phyloP scores from a whole-genome alignment of 2,797 vertebrate species.

The Melanotaenia maccullochi region DNA sequence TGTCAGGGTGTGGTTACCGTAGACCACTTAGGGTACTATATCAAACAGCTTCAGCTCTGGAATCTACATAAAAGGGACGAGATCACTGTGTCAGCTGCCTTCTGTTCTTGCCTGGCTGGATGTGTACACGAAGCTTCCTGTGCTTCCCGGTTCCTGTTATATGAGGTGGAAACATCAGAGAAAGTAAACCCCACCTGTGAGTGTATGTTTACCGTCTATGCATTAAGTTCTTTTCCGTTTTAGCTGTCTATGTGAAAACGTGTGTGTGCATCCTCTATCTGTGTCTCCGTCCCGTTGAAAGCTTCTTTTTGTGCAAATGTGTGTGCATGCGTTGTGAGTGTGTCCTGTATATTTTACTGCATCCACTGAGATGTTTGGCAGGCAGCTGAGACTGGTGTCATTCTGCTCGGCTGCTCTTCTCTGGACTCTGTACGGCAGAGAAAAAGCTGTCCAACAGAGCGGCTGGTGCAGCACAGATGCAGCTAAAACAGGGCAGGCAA shows the following conservation, averaged over 20 bases:
- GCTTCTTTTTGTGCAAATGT: slow-evolving; percentile 6
- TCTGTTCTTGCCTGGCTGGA: neutral
- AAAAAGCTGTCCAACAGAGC: slow-evolving; percentile 76
- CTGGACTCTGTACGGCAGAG: slow-evolving; percentile 50
- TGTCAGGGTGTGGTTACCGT: neutral
- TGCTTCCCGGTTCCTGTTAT: slow-evolving; percentile 3
- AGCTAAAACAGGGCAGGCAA: slow-evolving; percentile 68
- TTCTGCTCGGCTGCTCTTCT: slow-evolving; percentile 73
- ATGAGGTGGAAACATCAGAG: slow-evolving; percentile 28
- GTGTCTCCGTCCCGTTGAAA: slow-evolving; percentile 2
- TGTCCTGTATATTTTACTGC: slow-evolving; percentile 51
- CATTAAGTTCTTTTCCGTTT: slow-evolving; percentile 13
- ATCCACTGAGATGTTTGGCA: slow-evolving; percentile 67
- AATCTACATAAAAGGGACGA: slow-evolving; percentile 9
- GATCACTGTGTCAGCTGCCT: slow-evolving; percentile 17
- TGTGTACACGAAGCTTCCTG: neutral
- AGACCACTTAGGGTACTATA: neutral
- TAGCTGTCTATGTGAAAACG: slow-evolving; percentile 6
- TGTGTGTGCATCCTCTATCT: neutral
- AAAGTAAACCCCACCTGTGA: slow-evolving; percentile 26
- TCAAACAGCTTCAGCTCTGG: slow-evolving; percentile 20
- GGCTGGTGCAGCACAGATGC: slow-evolving; percentile 57
- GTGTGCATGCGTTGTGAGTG: slow-evolving; percentile 18
- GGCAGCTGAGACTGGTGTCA: slow-evolving; percentile 71
- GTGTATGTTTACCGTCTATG: slow-evolving; percentile 14